Base-by-base conservation (phyloP, 2,797 vertebrate genomes). In the Neomorphus geoffroyi region DNA sequence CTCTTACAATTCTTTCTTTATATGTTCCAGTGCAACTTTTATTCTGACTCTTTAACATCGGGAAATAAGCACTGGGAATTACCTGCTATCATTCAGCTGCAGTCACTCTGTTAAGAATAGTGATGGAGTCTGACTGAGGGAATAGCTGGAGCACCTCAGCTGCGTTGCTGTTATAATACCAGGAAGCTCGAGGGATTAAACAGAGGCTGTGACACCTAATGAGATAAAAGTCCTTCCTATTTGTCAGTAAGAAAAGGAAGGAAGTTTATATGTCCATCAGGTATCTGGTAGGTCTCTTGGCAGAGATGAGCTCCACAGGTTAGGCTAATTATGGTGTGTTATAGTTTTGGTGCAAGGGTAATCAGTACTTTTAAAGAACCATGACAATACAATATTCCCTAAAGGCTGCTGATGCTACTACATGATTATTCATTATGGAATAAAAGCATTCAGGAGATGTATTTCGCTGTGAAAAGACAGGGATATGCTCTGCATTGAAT, bases 81-180 rank as follows among this genome's bases (percentile, higher is more conserved):
- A 11, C 13, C 35, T 70, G 27, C 8, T 80, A 2, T 56, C 19
- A 37, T 67, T 77, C 53, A 88, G 19, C 28, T 83, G 10, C 32
- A 72, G 19, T 74, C 18, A 45, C 26, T 77, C 13, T 53, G 3
- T 72, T 77, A 62, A 80, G 21, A 80, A 41, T 21, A 50, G 11
- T 21, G 45, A 4, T 66, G 0, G 1, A 78, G 14, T 11, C 13
- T 32, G 21, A 30, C 1, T 2, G 19, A 78, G 9, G 39, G 4
- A 79, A 64, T 30, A 79, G 26, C 13, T 82, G n/a, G 6, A 73
- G 5, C 17, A 56, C n/a, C 28, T 83, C 2, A 4, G 10, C 17
- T 70, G 30, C 41, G 28, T 33, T 66, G 23, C 22, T 86, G 14
- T 84, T 74, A n/a, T 0, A 0, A 19, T 50, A 72, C 11, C 24